Evolutionary conservation across 2,797 vertebrate genomes (phyloP).

Genomic region (Peromyscus aztecus): DNA sequence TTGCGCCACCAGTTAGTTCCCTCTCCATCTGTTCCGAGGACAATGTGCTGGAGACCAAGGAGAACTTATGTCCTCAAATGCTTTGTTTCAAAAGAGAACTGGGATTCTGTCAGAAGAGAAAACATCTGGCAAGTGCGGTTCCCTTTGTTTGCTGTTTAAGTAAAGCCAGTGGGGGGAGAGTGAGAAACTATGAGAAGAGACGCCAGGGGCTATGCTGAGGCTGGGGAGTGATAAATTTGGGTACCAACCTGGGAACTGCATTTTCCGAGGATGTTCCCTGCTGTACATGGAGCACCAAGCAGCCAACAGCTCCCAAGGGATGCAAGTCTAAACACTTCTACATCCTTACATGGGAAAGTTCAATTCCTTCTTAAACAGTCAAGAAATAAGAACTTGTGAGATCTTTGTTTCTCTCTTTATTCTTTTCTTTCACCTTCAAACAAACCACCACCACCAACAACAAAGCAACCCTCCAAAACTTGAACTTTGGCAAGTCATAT

Average conservation of each 20-base stretch:
- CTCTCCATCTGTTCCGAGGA: not conserved
- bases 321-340: not conserved
- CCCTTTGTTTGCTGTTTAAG: not conserved
- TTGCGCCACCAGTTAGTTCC: not conserved
- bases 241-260: not conserved
- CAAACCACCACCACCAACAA: no score
- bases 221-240: not conserved
- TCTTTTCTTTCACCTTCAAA: not conserved
- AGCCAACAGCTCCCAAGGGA: not conserved
- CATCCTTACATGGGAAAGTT: not conserved
- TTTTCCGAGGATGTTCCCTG: not conserved
- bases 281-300: not conserved
- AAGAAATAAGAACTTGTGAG: not conserved
- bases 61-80: no score
- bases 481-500: not conserved
- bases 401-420: not conserved
- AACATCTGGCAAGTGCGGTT: not conserved
- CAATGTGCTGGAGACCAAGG: no score
- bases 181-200: not conserved
- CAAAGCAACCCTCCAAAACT: not conserved
- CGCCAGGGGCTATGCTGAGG: fast-evolving
- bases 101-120: not conserved
- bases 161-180: not conserved
- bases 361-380: not conserved
- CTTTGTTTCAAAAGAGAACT: not conserved